Evolutionary conservation across 2,888 invertebrate species (phyloP).

Genomic region (Hirtodrosophila alboralis): DNA sequence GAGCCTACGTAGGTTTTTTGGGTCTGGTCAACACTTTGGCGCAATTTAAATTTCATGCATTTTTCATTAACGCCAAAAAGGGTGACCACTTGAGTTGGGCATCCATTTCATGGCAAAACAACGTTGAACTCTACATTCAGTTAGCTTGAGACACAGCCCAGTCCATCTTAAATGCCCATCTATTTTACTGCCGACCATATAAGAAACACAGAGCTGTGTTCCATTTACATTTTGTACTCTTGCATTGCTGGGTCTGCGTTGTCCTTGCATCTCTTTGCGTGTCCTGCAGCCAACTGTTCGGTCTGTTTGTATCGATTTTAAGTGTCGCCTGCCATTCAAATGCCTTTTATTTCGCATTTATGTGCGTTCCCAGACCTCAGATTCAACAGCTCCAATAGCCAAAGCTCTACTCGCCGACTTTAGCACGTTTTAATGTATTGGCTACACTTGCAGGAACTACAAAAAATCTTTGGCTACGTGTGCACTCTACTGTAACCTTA

Average conservation of each 20-base stretch:
- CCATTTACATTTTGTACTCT: conserved; percentile 62
- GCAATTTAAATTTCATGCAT: conserved; percentile 83
- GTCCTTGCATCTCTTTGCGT: conserved; percentile 2
- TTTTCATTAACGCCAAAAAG: conserved; percentile 78
- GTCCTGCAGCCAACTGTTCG: conserved; percentile 4
- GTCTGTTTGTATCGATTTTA: conserved; percentile 73
- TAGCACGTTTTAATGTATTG: conserved; percentile 75
- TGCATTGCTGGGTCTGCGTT: conserved; percentile 11
- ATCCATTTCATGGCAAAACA: conserved; percentile 39
- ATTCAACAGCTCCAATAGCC: conserved; percentile 10
- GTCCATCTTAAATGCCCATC: conserved; percentile 73
- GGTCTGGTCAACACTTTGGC: conserved; percentile 63
- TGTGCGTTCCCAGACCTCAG: conserved; percentile 49
- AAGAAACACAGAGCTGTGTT: conserved; percentile 37
- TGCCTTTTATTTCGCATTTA: conserved; percentile 78
- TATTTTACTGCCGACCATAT: conserved; percentile 62
- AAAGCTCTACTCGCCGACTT: conserved; percentile 42
- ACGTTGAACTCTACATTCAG: conserved; percentile 26
- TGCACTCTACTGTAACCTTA: conserved; percentile 46
- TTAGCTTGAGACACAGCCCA: conserved; percentile 14
- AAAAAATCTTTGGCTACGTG: conserved; percentile 42
- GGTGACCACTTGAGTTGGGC: conserved; percentile 48
- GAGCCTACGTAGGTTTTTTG: conserved; percentile 1
- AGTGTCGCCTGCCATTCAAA: conserved; percentile 80
- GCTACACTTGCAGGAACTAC: conserved; percentile 16